phyloP scores from a whole-genome alignment of 2,797 vertebrate genomes.

The Kryptolebias ocellatus region DNA sequence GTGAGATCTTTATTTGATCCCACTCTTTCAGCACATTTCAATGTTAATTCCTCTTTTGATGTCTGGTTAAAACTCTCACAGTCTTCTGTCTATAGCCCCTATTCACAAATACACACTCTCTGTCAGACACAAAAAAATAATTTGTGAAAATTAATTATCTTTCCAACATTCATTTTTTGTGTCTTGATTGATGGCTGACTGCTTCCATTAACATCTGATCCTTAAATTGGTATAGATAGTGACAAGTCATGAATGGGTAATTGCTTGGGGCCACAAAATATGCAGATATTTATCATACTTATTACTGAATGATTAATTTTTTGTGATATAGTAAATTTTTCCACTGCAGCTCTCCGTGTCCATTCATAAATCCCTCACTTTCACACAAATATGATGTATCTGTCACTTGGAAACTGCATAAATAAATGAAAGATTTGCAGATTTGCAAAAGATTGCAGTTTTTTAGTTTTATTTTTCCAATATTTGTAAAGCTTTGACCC shows the following conservation, averaged over 20 bases:
- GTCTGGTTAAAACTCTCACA: slow-evolving; percentile 68
- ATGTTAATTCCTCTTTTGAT: slow-evolving; percentile 68
- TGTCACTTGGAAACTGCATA: too few relatives aligned
- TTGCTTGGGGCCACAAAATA: slow-evolving; percentile 43
- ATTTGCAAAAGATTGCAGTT: too few relatives aligned
- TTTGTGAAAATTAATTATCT: slow-evolving; percentile 3
- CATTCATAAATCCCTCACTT: not conserved
- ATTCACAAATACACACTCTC: slow-evolving; percentile 11
- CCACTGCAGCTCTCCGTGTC: too few relatives aligned
- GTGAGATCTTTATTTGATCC: slow-evolving; percentile 69
- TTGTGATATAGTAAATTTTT: too few relatives aligned
- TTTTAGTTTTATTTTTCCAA: too few relatives aligned
- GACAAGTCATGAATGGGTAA: slow-evolving; percentile 53
- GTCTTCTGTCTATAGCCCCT: slow-evolving; percentile 44
- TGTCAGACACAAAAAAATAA: slow-evolving; percentile 8
- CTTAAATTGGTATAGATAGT: slow-evolving; percentile 74
- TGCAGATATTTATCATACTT: slow-evolving; percentile 46
- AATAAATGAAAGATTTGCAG: too few relatives aligned
- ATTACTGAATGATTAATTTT: slow-evolving; percentile 30
- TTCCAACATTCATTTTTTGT: slow-evolving; percentile 68
- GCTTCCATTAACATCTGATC: slow-evolving; percentile 77
- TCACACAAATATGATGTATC: not conserved
- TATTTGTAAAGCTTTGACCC: too few relatives aligned
- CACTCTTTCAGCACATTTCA: slow-evolving; percentile 59
- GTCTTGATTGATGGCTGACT: slow-evolving; percentile 76